phyloP scores from a whole-genome alignment of 1,140 invertebrate genomes.

The Cyphomyrmex costatus region DNA sequence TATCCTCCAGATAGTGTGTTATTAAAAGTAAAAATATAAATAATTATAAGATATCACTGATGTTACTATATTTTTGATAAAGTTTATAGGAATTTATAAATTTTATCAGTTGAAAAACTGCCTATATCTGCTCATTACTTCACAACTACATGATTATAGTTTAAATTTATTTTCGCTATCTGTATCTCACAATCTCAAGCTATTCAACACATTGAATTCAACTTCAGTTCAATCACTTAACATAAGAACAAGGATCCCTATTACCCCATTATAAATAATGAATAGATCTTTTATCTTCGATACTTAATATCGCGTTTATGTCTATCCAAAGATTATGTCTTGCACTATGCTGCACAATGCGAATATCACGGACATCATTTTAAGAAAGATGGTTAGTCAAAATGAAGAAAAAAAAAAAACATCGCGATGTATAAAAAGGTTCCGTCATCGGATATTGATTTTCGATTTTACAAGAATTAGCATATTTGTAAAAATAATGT shows the following conservation, averaged over 20 bases:
- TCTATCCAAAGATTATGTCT: constrained; percentile 34
- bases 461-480: constrained; percentile 16
- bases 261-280: constrained; percentile 67
- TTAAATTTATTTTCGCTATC: constrained; percentile 60
- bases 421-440: constrained; percentile 25
- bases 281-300: constrained; percentile 54
- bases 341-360: constrained; percentile 62
- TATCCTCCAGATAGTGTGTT: neutral
- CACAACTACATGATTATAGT: constrained; percentile 59
- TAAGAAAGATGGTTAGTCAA: constrained; percentile 2
- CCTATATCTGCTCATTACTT: constrained; percentile 50
- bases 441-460: constrained; percentile 6
- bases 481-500: constrained; percentile 9
- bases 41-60: constrained; percentile 40
- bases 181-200: constrained; percentile 49
- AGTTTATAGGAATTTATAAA: constrained; percentile 17
- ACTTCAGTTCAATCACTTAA: constrained; percentile 70
- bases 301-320: constrained; percentile 33
- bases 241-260: constrained; percentile 74
- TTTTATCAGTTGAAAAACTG: constrained; percentile 31
- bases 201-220: constrained; percentile 68
- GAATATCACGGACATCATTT: constrained; percentile 47
- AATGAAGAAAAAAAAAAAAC: constrained; percentile 32
- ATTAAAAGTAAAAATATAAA: constrained; percentile 26
- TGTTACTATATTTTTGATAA: constrained; percentile 50